Percentiles rank a stretch among this genome's conserved stretches.
Evolutionary conservation across 2,888 invertebrate genomes (phyloP).

Genomic region (Mystacides longicornis): DNA sequence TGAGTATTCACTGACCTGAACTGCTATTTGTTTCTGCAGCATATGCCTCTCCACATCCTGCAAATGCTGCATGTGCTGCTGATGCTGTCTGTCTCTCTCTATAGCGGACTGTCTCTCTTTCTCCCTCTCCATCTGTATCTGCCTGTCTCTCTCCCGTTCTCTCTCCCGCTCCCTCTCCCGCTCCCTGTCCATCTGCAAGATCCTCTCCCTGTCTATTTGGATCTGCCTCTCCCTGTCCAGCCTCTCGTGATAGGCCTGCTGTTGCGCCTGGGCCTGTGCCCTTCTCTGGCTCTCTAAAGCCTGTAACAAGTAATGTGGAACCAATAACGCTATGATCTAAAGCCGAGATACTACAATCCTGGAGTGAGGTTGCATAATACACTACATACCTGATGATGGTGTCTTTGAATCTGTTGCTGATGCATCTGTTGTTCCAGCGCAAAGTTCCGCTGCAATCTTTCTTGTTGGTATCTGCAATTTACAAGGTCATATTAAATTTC

Average conservation of each 20-base stretch:
- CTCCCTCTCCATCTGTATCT: constrained; percentile 29
- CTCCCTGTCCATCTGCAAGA: constrained; percentile 31
- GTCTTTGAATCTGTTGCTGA: constrained; percentile 30
- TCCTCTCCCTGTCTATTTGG: constrained; percentile 30
- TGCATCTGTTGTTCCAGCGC: constrained; percentile 36
- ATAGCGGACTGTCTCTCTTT: constrained; percentile 22
- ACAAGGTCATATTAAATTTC: not conserved
- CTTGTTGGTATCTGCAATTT: constrained; percentile 26
- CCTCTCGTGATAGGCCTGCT: constrained; percentile 29
- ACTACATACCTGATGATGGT: constrained; percentile 29
- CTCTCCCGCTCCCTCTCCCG: constrained; percentile 28
- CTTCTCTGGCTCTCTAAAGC: constrained; percentile 25
- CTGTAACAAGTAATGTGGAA: too few species aligned
- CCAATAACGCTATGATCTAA: too few species aligned
- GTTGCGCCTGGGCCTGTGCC: constrained; percentile 29
- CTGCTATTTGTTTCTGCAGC: constrained; percentile 28
- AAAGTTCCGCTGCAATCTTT: constrained; percentile 33
- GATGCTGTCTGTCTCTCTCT: constrained; percentile 34
- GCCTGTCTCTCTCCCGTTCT: constrained; percentile 28
- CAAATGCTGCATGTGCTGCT: constrained; percentile 30
- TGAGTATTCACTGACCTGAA: constrained; percentile 9
- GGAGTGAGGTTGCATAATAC: too few species aligned
- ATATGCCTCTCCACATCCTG: constrained; percentile 34
- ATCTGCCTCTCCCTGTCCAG: constrained; percentile 27
- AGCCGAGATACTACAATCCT: too few species aligned